Base-by-base conservation (phyloP, 1,140 invertebrate species). In the Carposina sasakii region DNA sequence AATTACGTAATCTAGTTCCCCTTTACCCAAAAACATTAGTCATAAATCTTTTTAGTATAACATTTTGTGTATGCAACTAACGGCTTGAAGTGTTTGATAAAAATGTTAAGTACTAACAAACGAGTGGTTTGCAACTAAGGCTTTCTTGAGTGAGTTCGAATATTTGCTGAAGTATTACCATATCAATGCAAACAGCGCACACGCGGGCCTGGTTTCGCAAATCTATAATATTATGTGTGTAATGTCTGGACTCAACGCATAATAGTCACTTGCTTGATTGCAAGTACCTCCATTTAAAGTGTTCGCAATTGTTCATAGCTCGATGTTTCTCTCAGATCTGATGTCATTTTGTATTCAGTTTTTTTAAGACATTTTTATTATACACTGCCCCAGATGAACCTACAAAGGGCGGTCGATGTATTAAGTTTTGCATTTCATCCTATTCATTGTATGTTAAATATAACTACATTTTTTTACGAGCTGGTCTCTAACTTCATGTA, bases 401-500 rank as follows among this genome's bases (percentile, higher is more conserved):
- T 34, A 34, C 33, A 16, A 34, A 34, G 33, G 33, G 57, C 39
- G 53, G 56, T 63, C 52, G 48, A 67, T 73, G 69, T 76, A 70
- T 68, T 71, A 75, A 57, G 55, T 69, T n/a, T 63, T 75, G 75
- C 68, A 81, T 76, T 75, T 75, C 63, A 71, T 71, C 53, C 53
- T 65, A 65, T 60, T 55, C 61, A 61, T 72, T 56, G 60, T 64
- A 33, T 65, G n/a, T n/a, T 71, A 76, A 72, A 63, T 70, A 52
- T 68, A 26, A 63, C 62, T 60, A 68, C 71, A 69, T 54, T 68
- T 58, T 66, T 71, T 70, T 67, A 66, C 54, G 79, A 83, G 79
- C 79, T 83, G 79, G 79, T 83, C 79, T 83, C 79, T 73, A 60
- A 62, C 72, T 69, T 72, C 60, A 67, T 72, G 74, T 82, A 78